Base-by-base conservation (phyloP, 2,113 vertebrate genomes). In the Noturus placidus region DNA sequence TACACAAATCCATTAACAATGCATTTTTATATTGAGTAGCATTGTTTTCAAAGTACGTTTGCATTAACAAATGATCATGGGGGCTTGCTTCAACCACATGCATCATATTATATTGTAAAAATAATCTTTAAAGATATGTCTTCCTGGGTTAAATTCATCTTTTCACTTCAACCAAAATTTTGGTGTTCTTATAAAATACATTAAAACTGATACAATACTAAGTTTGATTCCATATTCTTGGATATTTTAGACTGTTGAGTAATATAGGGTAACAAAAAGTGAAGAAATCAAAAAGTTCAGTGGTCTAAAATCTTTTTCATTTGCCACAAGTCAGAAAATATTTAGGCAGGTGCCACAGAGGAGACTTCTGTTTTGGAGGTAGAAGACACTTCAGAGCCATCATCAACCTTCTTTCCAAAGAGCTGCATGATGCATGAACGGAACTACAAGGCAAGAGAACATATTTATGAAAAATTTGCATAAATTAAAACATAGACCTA, bases 401-500 rank as follows among this genome's bases (percentile, higher is more conserved):
- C 97, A 5, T 97, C 97, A 70, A 93, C 96, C 90, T 96, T 93
- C 93, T 96, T 97, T 50, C 97, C 97, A 92, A 97, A 97, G 67
- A 97, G 95, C 90, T 97, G 95, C 94, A 96, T 91, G 91, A 97
- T 97, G 92, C 97, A 97, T 90, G 93, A 90, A 38, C 96, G 96
- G 94, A 97, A 98, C 97, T 97, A 92, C 57, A 76, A 35, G 11
- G 77, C 46, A 87, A 81, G 25, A 52, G 27, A 50, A 63, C 3
- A 65, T 42, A 83, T 59, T 61, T 82, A 14, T 81, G 46, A 33
- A 76, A 76, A 38, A 30, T n/a, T 56, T 56, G 1, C 7, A 61
- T 74, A 3, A 10, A 38, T 46, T 11, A 57, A 61, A 77, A 78
- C 19, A 78, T 25, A 78, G 4, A 15, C 27, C 10, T 72, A 56